Evolutionary conservation across 2,113 vertebrate genomes (phyloP).

Genomic region (Labrus mixtus): DNA sequence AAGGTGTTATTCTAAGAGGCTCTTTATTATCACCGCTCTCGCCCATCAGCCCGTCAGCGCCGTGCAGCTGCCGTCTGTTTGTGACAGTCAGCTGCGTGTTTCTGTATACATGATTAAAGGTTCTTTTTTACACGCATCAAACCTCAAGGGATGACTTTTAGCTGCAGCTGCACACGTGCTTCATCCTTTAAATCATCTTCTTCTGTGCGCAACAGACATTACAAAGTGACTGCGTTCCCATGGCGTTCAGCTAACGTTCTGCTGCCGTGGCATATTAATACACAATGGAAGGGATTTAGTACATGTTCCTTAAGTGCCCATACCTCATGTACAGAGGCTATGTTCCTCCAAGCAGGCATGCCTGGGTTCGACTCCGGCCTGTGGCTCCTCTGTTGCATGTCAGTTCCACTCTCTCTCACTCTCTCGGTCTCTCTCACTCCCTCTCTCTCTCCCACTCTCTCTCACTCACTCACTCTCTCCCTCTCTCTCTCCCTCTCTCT

Average conservation of each 20-base stretch:
- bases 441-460: no score
- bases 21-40: no score
- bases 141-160: conserved; percentile 5
- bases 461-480: no score
- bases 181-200: conserved; percentile 9
- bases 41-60: not conserved
- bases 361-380: no score
- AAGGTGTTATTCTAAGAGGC: no score
- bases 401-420: no score
- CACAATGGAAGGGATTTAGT: conserved; percentile 37
- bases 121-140: not conserved
- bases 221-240: conserved; percentile 29
- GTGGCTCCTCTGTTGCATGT: no score
- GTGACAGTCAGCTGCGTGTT: not conserved
- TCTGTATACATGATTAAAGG: not conserved
- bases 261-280: conserved; percentile 32
- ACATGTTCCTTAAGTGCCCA: conserved; percentile 2
- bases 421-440: no score
- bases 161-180: conserved; percentile 11
- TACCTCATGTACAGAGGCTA: not conserved
- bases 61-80: no score
- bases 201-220: conserved; percentile 4
- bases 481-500: no score
- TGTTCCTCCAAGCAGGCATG: no score
- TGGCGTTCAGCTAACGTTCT: conserved; percentile 28